A percentile compares a stretch with the other conserved stretches of the same genome.
phyloP scores from a whole-genome alignment of 2,797 vertebrate genomes.

The Gambusia yucatana region DNA sequence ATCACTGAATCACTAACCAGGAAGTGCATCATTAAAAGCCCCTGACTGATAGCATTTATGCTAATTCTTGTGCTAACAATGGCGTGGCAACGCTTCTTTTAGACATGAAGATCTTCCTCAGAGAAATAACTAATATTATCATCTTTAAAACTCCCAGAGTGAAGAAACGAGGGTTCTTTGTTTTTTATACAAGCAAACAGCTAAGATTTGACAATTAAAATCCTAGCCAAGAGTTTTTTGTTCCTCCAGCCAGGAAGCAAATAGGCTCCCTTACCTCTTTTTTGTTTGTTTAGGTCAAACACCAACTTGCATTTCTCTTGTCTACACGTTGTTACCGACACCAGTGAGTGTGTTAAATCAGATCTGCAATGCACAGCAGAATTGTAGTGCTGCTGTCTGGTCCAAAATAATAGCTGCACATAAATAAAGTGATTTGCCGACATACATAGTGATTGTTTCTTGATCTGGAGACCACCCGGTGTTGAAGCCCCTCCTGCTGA shows the following conservation, averaged over 20 bases:
- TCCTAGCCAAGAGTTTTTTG: constrained; percentile 27
- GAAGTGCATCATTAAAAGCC: neutral
- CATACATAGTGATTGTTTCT: constrained; percentile 37
- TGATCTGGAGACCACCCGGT: constrained; percentile 38
- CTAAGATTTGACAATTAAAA: constrained; percentile 38
- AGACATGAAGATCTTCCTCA: neutral
- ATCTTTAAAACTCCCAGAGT: neutral
- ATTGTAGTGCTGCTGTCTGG: constrained; percentile 21
- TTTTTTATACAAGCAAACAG: neutral
- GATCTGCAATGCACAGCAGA: constrained; percentile 33
- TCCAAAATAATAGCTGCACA: constrained; percentile 28
- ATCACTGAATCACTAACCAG: neutral
- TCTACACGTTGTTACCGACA: constrained; percentile 19
- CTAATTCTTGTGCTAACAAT: neutral
- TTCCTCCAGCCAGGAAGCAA: constrained; percentile 39
- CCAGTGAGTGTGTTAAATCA: constrained; percentile 30
- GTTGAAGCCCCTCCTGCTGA: constrained; percentile 39
- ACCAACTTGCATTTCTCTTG: constrained; percentile 42
- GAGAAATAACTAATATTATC: neutral
- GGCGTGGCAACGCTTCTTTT: neutral
- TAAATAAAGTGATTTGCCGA: constrained; percentile 57
- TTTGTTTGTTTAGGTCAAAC: constrained; percentile 40
- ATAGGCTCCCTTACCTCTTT: constrained; percentile 28
- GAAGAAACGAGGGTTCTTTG: neutral
- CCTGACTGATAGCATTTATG: neutral